These are phyloP conservation scores for Varecia variegata DNA, from an alignment of 2,797 vertebrate species.

Conservation along the genomic window DNA sequence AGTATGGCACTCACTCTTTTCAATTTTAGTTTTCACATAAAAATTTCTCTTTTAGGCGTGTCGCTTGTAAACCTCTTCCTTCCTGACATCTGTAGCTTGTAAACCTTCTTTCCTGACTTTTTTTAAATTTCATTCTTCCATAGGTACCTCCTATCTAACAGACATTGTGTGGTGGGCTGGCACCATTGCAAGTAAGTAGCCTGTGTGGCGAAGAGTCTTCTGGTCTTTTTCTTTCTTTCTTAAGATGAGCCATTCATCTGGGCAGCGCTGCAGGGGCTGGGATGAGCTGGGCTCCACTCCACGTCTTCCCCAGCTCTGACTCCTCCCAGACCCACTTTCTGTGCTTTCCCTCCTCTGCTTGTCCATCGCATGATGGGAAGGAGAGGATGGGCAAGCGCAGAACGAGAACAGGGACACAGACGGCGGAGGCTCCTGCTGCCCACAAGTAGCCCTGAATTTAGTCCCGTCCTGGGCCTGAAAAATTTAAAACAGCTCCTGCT, in stretches of 20 bases:
- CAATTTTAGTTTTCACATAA: not conserved
- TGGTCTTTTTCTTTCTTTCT: not conserved
- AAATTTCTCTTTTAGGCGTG: not conserved
- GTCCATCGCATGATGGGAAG: not conserved
- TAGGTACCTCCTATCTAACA: constrained; percentile 92
- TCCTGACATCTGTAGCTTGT: not conserved
- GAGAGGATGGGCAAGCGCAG: not conserved
- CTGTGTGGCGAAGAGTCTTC: not conserved
- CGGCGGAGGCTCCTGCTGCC: not conserved
- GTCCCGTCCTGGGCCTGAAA: not conserved
- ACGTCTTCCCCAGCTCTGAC: not conserved
- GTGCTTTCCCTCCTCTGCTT: not conserved
- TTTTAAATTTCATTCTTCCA: constrained; percentile 55
- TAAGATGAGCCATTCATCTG: not conserved
- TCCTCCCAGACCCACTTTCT: too few species aligned
- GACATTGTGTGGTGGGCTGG: constrained; percentile 97
- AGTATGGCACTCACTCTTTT: not conserved
- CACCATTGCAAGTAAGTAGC: constrained; percentile 94
- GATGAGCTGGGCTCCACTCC: not conserved
- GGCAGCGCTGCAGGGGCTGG: too few species aligned
- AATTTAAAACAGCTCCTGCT: not conserved
- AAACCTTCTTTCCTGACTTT: constrained; percentile 31
- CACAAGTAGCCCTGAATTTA: not conserved
- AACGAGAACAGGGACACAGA: not conserved
- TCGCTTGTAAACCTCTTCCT: not conserved